These are phyloP conservation scores for Nothobranchius furzeri DNA, from an alignment of 2,113 vertebrate genomes.

Conservation along the genomic window DNA sequence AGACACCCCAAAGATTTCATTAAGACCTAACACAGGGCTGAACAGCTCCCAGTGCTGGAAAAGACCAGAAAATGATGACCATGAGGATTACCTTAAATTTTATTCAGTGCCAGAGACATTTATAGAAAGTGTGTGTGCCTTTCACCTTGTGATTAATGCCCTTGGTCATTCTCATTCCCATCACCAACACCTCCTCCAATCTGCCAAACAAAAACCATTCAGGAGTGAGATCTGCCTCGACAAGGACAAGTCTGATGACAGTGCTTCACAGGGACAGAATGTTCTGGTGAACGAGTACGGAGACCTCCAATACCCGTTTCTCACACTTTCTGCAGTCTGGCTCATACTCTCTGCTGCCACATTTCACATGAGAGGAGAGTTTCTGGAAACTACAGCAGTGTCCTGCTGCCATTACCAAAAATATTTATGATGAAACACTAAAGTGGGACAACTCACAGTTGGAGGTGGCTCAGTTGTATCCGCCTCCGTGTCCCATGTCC, in stretches of 20 bases:
- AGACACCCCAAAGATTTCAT: slow-evolving; percentile 72
- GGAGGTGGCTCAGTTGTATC: slow-evolving; percentile 70
- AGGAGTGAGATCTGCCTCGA: slow-evolving; percentile 1
- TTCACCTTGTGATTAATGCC: slow-evolving; percentile 87
- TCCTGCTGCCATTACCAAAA: not conserved
- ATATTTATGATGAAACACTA: not conserved
- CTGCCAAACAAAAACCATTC: slow-evolving; percentile 69
- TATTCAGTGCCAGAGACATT: not conserved
- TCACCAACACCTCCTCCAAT: slow-evolving; percentile 87
- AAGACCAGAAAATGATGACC: not conserved
- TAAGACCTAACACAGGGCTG: slow-evolving; percentile 76
- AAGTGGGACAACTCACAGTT: slow-evolving; percentile 80
- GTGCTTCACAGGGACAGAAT: slow-evolving; percentile 36
- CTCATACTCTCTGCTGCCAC: not conserved
- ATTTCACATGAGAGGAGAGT: slow-evolving; percentile 18
- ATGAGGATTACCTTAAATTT: not conserved
- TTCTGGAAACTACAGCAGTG: not conserved
- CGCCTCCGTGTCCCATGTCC: slow-evolving; percentile 87
- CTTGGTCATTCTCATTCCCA: slow-evolving; percentile 86
- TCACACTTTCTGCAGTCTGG: not conserved
- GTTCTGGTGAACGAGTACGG: slow-evolving; percentile 13
- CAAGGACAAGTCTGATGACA: slow-evolving; percentile 16
- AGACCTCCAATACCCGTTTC: not conserved
- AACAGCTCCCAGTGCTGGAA: slow-evolving; percentile 86
- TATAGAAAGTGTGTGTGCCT: not conserved